Evolutionary conservation across 2,113 vertebrate species (phyloP), one percentile per base, ranked within the genome.

Genomic region (Anoura caudifer): DNA sequence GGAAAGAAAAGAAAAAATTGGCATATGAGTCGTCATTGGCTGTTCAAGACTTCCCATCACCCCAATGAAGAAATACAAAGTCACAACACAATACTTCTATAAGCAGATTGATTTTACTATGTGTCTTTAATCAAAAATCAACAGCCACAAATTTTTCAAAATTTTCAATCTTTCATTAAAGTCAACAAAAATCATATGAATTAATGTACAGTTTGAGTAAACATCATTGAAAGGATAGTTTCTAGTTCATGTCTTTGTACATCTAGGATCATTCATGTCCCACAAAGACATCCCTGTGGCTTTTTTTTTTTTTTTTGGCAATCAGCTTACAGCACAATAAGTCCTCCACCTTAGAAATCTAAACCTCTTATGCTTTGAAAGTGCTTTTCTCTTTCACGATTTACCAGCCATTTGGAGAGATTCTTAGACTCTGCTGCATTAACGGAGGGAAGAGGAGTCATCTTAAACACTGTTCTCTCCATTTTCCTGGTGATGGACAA

Each of bases 401-500:
- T 13, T 16, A 41, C 31, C 33, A 45, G n/a, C 61, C 15, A 3
- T 10, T 87, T 79, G 38, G 28, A 59, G 16, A 28, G 52, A 3
- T 22, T 94, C 65, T 91, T 56, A 89, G 17, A 59, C 2, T 4
- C 19, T 16, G 5, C 9, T 82, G 17, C 69, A 63, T 52, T 28
- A 13, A 54, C 12, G 11, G 13, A 91, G 69, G 38, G 1, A 20
- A 84, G 52, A 89, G 54, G 28, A 43, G 3, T 47, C 69, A 24
- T 22, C 17, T 47, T 85, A 56, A 82, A 8, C n/a, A 52, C 7
- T 17, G 10, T 86, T 96, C 95, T 31, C 56, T 87, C 69, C 96
- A 17, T 93, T 89, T 97, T 95, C 61, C 22, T 67, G 7, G 31
- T 50, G 79, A 69, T 47, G 86, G 26, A 73, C 1, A 92, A 94